Base-by-base conservation (phyloP, 2,113 vertebrate species). In the Paedocypris sp. region DNA sequence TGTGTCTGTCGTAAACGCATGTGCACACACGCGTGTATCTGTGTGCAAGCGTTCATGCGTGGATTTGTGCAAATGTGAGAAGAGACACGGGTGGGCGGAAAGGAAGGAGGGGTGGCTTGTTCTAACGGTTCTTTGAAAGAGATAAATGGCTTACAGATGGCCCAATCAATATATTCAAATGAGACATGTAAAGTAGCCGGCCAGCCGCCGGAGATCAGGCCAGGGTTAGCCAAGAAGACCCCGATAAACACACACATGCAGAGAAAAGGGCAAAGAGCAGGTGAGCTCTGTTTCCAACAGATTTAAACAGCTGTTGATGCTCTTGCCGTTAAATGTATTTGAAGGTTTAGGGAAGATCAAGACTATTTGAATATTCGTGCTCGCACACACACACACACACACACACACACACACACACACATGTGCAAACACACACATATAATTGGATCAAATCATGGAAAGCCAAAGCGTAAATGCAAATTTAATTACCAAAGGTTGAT, bases 111-210 rank as follows among this genome's bases (percentile, higher is more conserved):
- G 71, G 72, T 75, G 75, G 70, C 71, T 77, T 78, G 75, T 79
- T 81, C 73, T 82, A 85, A 84, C 76, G 72, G 75, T 79, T 77
- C 76, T 87, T 84, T 85, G 80, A 85, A 83, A 76, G 78, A 85
- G 81, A 85, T 84, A 83, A 85, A 87, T 87, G 82, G 81, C 77
- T 82, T 87, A 83, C 83, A 87, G 83, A 85, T 87, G 83, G 82
- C 77, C 74, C 77, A 81, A 83, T 86, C 85, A 85, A 86, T 85
- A 85, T 81, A 87, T 87, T 85, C 78, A 87, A 86, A 87, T 86
- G 72, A 85, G 80, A 73, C 77, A 79, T 65, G 20, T 73, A 77
- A 76, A 79, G 63, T 71, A 76, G 79, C 72, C 69, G 71, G 66
- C 57, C 66, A 57, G 50, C 62, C 66, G 16, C 58, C 66, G 33